Evolutionary conservation across 2,797 vertebrate genomes (phyloP).

Genomic region (Lithobates pipiens): DNA sequence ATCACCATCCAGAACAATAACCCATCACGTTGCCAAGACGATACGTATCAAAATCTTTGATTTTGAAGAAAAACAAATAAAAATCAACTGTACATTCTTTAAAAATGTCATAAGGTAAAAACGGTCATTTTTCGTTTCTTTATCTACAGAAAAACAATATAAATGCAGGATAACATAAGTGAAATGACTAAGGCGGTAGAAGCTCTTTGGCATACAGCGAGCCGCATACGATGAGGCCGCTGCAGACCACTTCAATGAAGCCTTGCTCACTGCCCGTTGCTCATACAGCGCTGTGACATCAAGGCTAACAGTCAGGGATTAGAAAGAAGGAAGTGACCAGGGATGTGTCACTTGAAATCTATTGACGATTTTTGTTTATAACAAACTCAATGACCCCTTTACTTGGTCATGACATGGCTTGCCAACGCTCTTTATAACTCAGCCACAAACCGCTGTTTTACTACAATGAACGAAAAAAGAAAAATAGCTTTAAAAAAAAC

Average conservation of each 20-base stretch:
- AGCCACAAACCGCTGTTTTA: conserved; percentile 29
- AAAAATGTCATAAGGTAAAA: too few relatives aligned
- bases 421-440: neutral
- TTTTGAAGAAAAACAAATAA: too few relatives aligned
- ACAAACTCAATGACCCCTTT: conserved; percentile 25
- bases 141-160: too few relatives aligned
- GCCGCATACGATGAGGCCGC: neutral
- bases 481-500: neutral
- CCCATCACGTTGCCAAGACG: too few relatives aligned
- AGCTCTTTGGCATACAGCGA: neutral
- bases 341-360: conserved; percentile 5
- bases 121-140: too few relatives aligned
- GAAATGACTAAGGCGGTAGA: neutral
- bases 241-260: neutral
- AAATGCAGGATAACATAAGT: neutral
- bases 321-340: conserved; percentile 14
- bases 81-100: too few relatives aligned
- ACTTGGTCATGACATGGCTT: neutral
- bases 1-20: too few relatives aligned
- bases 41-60: too few relatives aligned
- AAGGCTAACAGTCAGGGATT: neutral
- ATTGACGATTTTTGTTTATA: neutral
- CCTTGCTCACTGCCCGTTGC: neutral
- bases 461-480: neutral
- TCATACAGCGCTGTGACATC: neutral